Evolutionary conservation across 2,113 vertebrate genomes (phyloP), one percentile per base, ranked within the genome.

Genomic region (Chamaetylas fuelleborni): DNA sequence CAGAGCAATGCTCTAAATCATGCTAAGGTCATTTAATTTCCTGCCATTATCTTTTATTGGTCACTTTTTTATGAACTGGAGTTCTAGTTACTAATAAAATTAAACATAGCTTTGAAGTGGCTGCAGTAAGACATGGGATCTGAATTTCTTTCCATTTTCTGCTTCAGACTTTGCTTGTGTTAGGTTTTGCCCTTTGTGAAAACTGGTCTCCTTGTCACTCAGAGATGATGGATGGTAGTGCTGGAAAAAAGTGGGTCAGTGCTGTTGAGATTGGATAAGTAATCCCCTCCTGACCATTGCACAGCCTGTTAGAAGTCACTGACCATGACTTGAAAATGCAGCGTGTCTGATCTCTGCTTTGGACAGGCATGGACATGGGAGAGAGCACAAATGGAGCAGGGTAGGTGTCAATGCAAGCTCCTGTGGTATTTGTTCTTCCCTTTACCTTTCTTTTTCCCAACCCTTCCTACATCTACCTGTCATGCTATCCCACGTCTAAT

Each of bases 1-100:
- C 65, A 90, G 72, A 77, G n/a, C 48, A 67, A 48, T 74, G 51
- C 34, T 86, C 48, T 90, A 86, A 92, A 94, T 96, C 86, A 81
- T 31, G 29, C 53, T 79, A 47, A 86, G 77, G 88, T 95, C 92
- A 86, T 92, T 96, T 96, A 86, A 96, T 97, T 94, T 94, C 86
- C 82, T 96, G 80, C 45, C 48, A 34, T 95, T 96, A 93, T 81
- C 69, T 79, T 96, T 96, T 93, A 94, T 84, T 96, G 88, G 88
- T 96, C 80, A 88, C 57, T 90, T 94, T 96, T 95, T 96, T 67
- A 94, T 90, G 88, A 94, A 93, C 79, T 88, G 48, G 73, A 92
- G 69, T 96, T 86, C 69, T 82, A 78, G 65, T 88, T 93, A 65
- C 80, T 96, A 92, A 84, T 96, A 93, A 94, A 90, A 81, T 94